Evolutionary conservation across 2,888 invertebrate species (phyloP), one percentile per base, ranked within the genome.

Genomic region (Drosophila maculinotata): DNA sequence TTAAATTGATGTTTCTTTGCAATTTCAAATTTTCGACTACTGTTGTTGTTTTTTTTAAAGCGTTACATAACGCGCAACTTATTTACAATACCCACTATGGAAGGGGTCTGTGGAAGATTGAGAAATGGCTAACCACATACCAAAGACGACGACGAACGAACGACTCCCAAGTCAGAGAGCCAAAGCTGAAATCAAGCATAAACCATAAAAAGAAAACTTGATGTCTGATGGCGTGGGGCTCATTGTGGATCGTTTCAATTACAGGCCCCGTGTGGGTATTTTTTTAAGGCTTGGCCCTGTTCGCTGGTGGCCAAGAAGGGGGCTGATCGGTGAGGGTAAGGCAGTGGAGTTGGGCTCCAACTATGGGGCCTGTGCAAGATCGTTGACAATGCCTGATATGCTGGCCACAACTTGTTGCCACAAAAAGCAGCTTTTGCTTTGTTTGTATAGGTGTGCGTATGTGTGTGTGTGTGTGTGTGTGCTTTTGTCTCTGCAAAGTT

Each of bases 401-500:
- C 36, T 49, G 35, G 12, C 44, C 12, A 25, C 44, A 49, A 52
- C 28, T 44, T 48, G 58, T 54, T 26, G 63, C 53, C 38, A 58
- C 57, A 41, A 52, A 41, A 75, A 70, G 63, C 45, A n/a, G 64
- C 38, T 64, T 69, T 68, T 42, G 70, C 53, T 42, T 53, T 67
- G 66, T 57, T 51, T 64, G 69, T 28, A 60, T 51, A 56, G 20
- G 39, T 68, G 54, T 33, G 25, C 36, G 15, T 31, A 14, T 25
- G 31, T 45, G 10, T 30, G 35, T 60, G 28, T 56, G 36, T 52
- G 15, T 41, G 12, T 51, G 45, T 48, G 39, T 47, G 9, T 58
- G 64, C 52, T 47, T 56, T 48, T 68, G 58, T 38, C 53, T 68
- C 66, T 63, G 64, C 33, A 60, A 72, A 85, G 89, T 89, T 90